Percentiles rank a stretch among this genome's conserved stretches.
phyloP scores from a whole-genome alignment of 2,113 vertebrate genomes.

The Leucopsar rothschildi region DNA sequence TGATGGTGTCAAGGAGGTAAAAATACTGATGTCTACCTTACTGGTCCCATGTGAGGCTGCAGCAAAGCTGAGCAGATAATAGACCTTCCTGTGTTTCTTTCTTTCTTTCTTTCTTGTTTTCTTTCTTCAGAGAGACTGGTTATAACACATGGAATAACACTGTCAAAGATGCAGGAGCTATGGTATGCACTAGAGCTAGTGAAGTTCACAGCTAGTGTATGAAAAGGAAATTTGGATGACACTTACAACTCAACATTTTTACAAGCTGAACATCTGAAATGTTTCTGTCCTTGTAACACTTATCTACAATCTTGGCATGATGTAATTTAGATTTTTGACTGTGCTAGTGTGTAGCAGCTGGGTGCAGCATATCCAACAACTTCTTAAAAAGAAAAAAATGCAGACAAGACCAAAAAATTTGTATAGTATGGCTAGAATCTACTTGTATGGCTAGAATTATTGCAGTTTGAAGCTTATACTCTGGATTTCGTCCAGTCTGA shows the following conservation, averaged over 20 bases:
- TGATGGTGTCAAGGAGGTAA: background rate
- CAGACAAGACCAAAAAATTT: background rate
- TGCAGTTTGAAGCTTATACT: background rate
- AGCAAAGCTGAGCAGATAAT: background rate
- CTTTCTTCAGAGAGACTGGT: background rate
- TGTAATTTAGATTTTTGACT: background rate
- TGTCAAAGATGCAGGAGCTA: background rate
- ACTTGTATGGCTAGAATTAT: background rate
- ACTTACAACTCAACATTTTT: background rate
- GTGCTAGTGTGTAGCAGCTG: background rate
- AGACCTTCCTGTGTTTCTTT: no score
- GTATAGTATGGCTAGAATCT: background rate
- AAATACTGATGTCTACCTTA: background rate
- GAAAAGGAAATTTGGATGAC: background rate
- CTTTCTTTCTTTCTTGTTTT: accelerated
- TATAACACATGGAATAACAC: background rate
- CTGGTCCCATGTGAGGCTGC: background rate
- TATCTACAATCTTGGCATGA: background rate
- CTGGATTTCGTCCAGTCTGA: background rate
- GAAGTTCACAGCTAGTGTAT: background rate
- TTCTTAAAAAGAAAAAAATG: background rate
- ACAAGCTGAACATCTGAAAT: background rate
- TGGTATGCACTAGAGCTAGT: no score
- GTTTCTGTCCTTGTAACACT: background rate
- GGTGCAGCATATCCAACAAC: background rate